Conservation (phyloP, 2,797 vertebrate genomes). For the Artibeus jamaicensis region DNA sequence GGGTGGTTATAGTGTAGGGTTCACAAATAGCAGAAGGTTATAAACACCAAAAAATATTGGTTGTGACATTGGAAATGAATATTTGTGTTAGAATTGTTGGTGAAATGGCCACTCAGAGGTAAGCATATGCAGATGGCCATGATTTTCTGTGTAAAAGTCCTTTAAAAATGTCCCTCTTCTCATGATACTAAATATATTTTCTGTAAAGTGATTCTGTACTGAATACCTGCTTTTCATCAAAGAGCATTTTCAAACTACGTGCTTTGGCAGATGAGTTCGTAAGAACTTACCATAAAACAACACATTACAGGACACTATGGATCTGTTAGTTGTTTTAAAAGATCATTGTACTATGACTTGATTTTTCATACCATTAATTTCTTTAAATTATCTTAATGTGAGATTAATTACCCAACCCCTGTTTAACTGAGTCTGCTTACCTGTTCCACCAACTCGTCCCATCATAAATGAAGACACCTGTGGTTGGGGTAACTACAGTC, state of each 20-base stretch:
- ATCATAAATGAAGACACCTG: constrained; percentile 38
- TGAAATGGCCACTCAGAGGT: neutral
- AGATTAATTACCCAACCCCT: neutral
- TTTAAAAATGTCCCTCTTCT: neutral
- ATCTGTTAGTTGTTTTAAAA: constrained; percentile 6
- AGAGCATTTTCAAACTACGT: neutral
- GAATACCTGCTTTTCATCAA: neutral
- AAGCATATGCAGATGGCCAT: neutral
- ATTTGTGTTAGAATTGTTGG: neutral
- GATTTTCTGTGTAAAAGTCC: neutral
- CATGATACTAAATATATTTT: neutral
- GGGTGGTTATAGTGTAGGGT: neutral
- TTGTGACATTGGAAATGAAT: neutral
- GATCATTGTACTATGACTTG: neutral
- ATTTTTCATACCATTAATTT: constrained; percentile 29
- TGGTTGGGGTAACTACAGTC: neutral
- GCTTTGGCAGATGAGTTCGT: neutral
- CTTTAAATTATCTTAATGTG: constrained; percentile 33
- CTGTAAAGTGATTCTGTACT: neutral
- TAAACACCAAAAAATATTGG: neutral
- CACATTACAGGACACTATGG: neutral
- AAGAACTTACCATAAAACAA: neutral
- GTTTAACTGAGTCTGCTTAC: neutral
- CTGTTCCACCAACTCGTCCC: constrained; percentile 33
- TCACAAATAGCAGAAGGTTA: neutral